Conservation (phyloP, 2,797 vertebrate species). For the Neomorphus geoffroyi region DNA sequence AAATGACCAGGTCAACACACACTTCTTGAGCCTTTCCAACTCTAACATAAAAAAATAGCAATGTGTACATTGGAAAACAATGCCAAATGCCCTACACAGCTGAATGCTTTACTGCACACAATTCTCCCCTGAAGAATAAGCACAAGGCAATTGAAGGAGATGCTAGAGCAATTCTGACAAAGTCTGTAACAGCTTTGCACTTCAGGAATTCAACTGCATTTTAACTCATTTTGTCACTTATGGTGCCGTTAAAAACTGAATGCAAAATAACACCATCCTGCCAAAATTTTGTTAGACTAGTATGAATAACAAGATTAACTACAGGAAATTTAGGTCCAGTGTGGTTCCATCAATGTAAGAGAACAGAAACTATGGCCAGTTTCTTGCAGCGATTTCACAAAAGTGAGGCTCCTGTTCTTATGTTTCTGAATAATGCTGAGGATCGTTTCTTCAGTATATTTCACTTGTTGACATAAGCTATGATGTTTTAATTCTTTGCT, state of each 20-base stretch:
- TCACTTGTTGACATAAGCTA: neutral
- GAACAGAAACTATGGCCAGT: neutral
- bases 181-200: neutral
- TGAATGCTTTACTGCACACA: neutral
- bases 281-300: neutral
- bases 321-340: neutral
- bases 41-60: conserved; percentile 1
- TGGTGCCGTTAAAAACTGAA: neutral
- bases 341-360: neutral
- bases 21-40: conserved; percentile 20
- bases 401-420: neutral
- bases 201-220: neutral
- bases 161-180: neutral
- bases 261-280: neutral
- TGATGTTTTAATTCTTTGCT: neutral
- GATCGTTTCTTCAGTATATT: neutral
- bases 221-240: neutral
- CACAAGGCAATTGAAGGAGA: neutral
- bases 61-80: neutral
- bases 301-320: neutral
- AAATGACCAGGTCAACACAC: neutral
- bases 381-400: neutral
- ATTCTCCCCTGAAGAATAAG: neutral
- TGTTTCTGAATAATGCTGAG: neutral
- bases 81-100: neutral